phyloP scores from a whole-genome alignment of 2,113 vertebrate species.

The Hydrolagus affinis region DNA sequence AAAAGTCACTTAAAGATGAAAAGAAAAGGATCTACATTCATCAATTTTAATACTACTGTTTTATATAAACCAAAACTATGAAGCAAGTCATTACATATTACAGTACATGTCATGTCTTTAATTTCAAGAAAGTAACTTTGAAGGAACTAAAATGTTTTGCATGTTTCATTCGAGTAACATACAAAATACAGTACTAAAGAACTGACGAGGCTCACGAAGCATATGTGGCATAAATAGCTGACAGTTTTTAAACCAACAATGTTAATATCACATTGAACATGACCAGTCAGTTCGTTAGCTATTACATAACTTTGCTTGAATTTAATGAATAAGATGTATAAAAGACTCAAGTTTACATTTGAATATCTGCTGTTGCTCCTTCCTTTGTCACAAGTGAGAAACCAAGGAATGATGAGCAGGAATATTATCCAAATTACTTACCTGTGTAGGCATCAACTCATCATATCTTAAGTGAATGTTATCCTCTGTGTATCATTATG shows the following conservation, averaged over 20 bases:
- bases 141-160: slow-evolving; percentile 13
- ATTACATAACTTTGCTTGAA: slow-evolving; percentile 11
- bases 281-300: neutral
- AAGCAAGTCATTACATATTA: neutral
- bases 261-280: neutral
- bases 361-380: slow-evolving; percentile 9
- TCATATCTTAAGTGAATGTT: slow-evolving; percentile 12
- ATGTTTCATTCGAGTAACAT: neutral
- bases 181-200: slow-evolving; percentile 24
- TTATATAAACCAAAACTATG: slow-evolving; percentile 18
- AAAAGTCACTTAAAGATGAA: neutral
- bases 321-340: slow-evolving; percentile 1
- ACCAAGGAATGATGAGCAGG: neutral
- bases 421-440: neutral
- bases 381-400: neutral
- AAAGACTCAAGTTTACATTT: neutral
- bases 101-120: neutral
- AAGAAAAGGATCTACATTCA: neutral
- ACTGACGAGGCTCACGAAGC: slow-evolving; percentile 17
- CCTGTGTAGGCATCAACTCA: neutral
- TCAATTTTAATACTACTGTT: slow-evolving; percentile 12
- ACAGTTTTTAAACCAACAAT: neutral
- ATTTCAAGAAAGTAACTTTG: slow-evolving; percentile 10
- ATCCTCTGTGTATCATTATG: slow-evolving; percentile 13
- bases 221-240: slow-evolving; percentile 6